Percentiles rank a stretch among this genome's conserved stretches.
These are phyloP conservation scores for Sebastes iracundus DNA, from an alignment of 2,797 vertebrate species.

Conservation along the genomic window DNA sequence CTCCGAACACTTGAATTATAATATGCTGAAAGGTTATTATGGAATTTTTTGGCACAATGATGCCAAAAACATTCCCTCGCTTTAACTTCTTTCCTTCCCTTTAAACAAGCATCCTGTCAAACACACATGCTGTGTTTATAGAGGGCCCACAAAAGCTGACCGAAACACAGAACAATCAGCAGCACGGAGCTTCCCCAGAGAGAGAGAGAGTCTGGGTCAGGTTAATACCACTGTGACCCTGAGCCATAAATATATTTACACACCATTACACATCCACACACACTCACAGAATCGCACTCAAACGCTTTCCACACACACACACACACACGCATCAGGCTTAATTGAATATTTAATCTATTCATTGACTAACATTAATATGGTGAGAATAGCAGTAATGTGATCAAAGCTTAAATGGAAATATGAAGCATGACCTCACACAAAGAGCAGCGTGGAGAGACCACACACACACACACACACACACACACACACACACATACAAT, in stretches of 20 bases:
- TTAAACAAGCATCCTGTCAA: slow-evolving; percentile 23
- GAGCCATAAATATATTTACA: slow-evolving; percentile 84
- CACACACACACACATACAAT: slow-evolving; percentile 22
- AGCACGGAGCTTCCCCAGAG: slow-evolving; percentile 51
- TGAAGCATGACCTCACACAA: slow-evolving; percentile 61
- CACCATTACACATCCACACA: slow-evolving; percentile 79
- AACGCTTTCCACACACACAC: slow-evolving; percentile 24
- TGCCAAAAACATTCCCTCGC: no score
- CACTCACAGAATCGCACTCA: slow-evolving; percentile 37
- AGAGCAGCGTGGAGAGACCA: slow-evolving; percentile 5
- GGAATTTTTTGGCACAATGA: no score
- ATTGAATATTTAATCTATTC: slow-evolving; percentile 77
- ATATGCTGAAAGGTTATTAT: no score
- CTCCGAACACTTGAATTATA: no score
- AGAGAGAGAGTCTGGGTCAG: slow-evolving; percentile 61
- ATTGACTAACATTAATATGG: slow-evolving; percentile 70
- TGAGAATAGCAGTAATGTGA: slow-evolving; percentile 61
- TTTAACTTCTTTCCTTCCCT: not conserved
- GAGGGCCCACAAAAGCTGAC: slow-evolving; percentile 34
- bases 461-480: slow-evolving; percentile 5
- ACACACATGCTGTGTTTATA: slow-evolving; percentile 14
- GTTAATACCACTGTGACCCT: slow-evolving; percentile 80
- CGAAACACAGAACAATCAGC: slow-evolving; percentile 59
- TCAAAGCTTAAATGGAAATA: slow-evolving; percentile 67
- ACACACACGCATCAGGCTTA: slow-evolving; percentile 46